Percentiles rank a stretch among this genome's conserved stretches.
Evolutionary conservation across 2,113 vertebrate species (phyloP).

Genomic region (Ictalurus punctatus): DNA sequence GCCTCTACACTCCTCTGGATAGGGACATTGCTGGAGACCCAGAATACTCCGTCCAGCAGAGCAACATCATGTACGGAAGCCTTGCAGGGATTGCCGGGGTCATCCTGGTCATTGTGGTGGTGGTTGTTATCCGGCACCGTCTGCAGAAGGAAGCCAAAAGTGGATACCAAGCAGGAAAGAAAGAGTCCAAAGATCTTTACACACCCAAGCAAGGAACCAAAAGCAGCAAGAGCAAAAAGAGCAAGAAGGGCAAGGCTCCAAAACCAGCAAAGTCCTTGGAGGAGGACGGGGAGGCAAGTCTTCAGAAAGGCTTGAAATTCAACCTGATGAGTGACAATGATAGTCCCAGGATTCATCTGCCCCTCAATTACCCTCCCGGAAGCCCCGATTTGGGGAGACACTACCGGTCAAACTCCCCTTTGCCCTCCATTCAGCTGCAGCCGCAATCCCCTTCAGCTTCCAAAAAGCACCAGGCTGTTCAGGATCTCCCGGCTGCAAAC

Average conservation of each 20-base stretch:
- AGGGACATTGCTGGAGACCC: constrained; percentile 95
- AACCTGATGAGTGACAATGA: constrained; percentile 92
- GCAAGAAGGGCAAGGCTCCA: constrained; percentile 91
- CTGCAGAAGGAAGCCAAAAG: constrained; percentile 94
- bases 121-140: constrained; percentile 86
- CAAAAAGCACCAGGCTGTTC: constrained; percentile 99
- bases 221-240: constrained; percentile 86
- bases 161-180: constrained; percentile 95
- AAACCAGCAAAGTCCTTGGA: constrained; percentile 88
- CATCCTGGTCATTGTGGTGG: constrained; percentile 86
- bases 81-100: constrained; percentile 88
- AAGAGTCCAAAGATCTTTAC: constrained; percentile 94
- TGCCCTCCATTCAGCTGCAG: constrained; percentile 96
- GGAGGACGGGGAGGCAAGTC: constrained; percentile 88
- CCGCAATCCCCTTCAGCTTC: constrained; percentile 96
- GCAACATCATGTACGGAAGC: constrained; percentile 89
- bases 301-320: constrained; percentile 94
- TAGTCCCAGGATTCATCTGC: constrained; percentile 94
- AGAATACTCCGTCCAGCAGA: constrained; percentile 83
- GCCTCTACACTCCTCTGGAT: constrained; percentile 90
- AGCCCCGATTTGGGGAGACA: constrained; percentile 95
- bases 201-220: constrained; percentile 91
- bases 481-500: constrained; percentile 96
- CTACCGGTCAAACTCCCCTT: constrained; percentile 94
- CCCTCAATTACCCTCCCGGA: constrained; percentile 92